These are phyloP conservation scores for Halictus ligatus DNA, from an alignment of 2,888 invertebrate genomes.

Conservation along the genomic window DNA sequence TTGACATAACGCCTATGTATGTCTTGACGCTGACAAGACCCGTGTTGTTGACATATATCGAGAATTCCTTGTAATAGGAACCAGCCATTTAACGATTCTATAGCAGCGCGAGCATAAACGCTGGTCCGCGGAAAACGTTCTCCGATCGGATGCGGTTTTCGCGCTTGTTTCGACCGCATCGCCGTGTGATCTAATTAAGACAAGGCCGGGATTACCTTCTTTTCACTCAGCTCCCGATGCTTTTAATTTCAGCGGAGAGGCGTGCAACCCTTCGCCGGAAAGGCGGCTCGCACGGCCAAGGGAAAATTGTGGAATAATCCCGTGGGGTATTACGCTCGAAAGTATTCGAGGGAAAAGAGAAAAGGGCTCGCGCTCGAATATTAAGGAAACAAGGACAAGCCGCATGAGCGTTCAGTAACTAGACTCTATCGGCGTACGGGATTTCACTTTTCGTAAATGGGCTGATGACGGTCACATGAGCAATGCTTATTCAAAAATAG, in stretches of 20 bases:
- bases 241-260: conserved; percentile 19
- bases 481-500: too few relatives aligned
- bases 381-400: conserved; percentile 37
- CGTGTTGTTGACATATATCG: too few relatives aligned
- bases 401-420: conserved; percentile 16
- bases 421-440: not conserved
- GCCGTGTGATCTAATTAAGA: conserved; percentile 15
- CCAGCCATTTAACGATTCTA: not conserved
- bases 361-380: not conserved
- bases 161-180: not conserved
- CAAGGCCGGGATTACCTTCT: conserved; percentile 20
- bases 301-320: conserved; percentile 39
- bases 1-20: too few relatives aligned
- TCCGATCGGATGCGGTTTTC: not conserved
- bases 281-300: not conserved
- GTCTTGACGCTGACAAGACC: too few relatives aligned
- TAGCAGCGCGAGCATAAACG: not conserved
- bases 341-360: conserved; percentile 19
- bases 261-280: conserved; percentile 6
- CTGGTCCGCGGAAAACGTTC: fast-evolving
- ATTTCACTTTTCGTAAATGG: not conserved
- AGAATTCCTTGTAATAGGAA: too few relatives aligned
- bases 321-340: conserved; percentile 31
- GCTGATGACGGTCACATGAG: too few relatives aligned
- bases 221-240: conserved; percentile 12